Evolutionary conservation across 2,888 invertebrate genomes (phyloP), one percentile per base, ranked within the genome.

Genomic region (Drosophila meridionalis): DNA sequence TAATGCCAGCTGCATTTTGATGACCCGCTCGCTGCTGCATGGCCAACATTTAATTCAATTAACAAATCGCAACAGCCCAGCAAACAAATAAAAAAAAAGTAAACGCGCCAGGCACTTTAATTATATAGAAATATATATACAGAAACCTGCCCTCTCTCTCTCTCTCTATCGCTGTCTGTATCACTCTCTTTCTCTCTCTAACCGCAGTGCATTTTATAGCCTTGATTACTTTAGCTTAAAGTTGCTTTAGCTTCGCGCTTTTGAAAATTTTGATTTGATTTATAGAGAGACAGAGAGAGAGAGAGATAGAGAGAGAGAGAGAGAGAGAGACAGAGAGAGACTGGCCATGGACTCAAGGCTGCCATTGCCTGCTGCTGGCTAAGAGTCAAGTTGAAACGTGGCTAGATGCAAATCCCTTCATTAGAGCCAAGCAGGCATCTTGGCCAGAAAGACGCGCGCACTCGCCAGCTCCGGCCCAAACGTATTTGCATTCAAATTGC

Each of bases 401-500:
- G 73, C 66, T 52, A 63, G 62, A 30, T 68, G 72, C 55, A 71
- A 74, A 73, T 78, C 78, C 78, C 78, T 78, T 80, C 82, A 80
- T 74, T 73, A 78, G 74, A 61, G 43, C 65, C 56, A 57, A 67
- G 74, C 56, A 57, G 65, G 74, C 69, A 80, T 72, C 73, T 74
- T 61, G 62, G 60, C 52, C 20, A 72, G 68, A 78, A 66, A 81
- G 68, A 73, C 66, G 83, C 67, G 76, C 34, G 8, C 50, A 30
- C 14, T 28, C 14, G 28, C 48, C n/a, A 1, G 50, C 32, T 2
- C 50, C 12, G 61, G 66, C 67, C 63, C 59, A 64, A 80, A 60
- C 20, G 80, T 78, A 87, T 91, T 90, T 89, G 82, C 90, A 90
- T 90, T 88, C 80, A 89, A 91, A 92, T 91, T 87, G 86, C 83